Base-by-base conservation (phyloP, 1,140 invertebrate species). In the Nixonia krombeini region DNA sequence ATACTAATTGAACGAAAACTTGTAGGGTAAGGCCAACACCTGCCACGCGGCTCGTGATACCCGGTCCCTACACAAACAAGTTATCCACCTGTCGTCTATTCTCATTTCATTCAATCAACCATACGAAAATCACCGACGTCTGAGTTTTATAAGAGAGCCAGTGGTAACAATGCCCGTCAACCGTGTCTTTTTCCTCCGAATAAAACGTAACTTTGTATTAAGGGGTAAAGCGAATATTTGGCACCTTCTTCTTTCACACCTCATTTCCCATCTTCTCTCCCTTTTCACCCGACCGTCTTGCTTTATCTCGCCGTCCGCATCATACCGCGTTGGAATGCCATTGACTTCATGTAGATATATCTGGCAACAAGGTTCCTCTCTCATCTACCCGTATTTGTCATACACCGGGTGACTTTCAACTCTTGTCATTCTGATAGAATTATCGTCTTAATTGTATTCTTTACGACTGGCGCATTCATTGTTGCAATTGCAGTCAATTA, bases 271-370 rank as follows among this genome's bases (percentile, higher is more conserved):
- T 65, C 57, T 46, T 61, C 61, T n/a, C n/a, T n/a, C n/a, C n/a
- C n/a, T n/a, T n/a, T n/a, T n/a, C n/a, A n/a, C n/a, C n/a, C n/a
- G n/a, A n/a, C n/a, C n/a, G n/a, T n/a, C 52, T 51, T 44, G 40
- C 63, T 65, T 56, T 59, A 41, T 66, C 51, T 63, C 51, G 42
- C 46, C 17, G 59, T 67, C 70, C 53, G 47, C 38, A 62, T 51
- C 51, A 47, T 37, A 64, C 47, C 40, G 59, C 52, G 70, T 64
- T 67, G 73, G 72, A 76, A 78, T 78, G 75, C 72, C 73, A 78
- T 75, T 77, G 73, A 77, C 73, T 77, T 51, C 64, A 65, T 64
- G 69, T 70, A n/a, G n/a, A n/a, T n/a, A 73, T 76, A 75, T 75
- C 71, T 76, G 68, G 73, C 73, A 76, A 76, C 75, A 76, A 75